Percentiles rank a stretch among this genome's conserved stretches.
Evolutionary conservation across 2,888 invertebrate species (phyloP).

Genomic region (Cheilosia scutellata): DNA sequence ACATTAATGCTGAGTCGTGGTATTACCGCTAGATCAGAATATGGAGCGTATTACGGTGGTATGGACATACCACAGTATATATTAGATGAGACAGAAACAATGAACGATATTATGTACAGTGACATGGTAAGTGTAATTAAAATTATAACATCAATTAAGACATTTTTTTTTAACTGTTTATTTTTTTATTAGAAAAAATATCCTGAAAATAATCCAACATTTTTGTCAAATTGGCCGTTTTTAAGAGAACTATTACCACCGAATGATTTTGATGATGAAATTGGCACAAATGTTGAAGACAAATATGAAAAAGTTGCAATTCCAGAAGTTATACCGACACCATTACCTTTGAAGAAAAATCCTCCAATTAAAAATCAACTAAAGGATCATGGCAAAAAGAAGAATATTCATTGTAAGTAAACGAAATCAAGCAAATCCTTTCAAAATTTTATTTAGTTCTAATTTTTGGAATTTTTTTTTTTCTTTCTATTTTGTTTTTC

Average conservation of each 20-base stretch:
- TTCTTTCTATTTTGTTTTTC: conserved; percentile 32
- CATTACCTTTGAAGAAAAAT: conserved; percentile 78
- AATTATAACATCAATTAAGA: not conserved
- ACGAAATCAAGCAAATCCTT: not conserved
- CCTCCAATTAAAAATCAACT: conserved; percentile 64
- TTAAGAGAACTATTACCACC: conserved; percentile 79
- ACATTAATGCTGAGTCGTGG: conserved; percentile 49
- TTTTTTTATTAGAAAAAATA: conserved; percentile 76
- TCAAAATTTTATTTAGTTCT: conserved; percentile 11
- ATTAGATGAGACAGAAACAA: conserved; percentile 66
- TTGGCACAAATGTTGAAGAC: conserved; percentile 63
- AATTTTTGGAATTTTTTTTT: conserved; percentile 21
- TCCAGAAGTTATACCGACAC: conserved; percentile 75
- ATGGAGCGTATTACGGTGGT: conserved; percentile 56
- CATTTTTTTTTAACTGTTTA: not conserved
- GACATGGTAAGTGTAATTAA: conserved; percentile 53
- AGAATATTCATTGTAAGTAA: conserved; percentile 83
- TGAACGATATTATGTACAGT: conserved; percentile 66
- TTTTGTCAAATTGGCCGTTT: conserved; percentile 81
- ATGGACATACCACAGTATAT: conserved; percentile 69
- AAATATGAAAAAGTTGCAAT: conserved; percentile 35
- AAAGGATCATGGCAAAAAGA: conserved; percentile 81
- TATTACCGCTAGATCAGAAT: conserved; percentile 47
- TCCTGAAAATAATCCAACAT: conserved; percentile 77
- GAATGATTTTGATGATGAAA: conserved; percentile 80